phyloP scores from a whole-genome alignment of 2,113 vertebrate genomes.

The Chlorodrepanis virens region DNA sequence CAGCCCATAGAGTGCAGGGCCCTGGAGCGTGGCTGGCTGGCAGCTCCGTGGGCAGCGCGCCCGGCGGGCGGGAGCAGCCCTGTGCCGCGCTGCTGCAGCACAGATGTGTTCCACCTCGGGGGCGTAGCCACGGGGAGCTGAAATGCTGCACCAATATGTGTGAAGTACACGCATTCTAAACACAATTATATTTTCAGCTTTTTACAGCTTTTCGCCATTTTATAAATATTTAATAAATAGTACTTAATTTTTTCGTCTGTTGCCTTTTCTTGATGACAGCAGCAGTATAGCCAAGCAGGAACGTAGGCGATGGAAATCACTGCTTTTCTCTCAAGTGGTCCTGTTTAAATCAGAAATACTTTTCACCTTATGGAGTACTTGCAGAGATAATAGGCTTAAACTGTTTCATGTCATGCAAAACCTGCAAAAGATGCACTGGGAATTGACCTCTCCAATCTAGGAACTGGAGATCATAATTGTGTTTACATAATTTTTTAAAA shows the following conservation, averaged over 20 bases:
- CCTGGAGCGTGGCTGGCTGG: not conserved
- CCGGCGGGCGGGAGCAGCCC: accelerated
- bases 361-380: conserved; percentile 6
- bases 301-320: not conserved
- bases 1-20: not conserved
- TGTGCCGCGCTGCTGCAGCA: not conserved
- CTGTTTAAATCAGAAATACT: not conserved
- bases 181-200: not conserved
- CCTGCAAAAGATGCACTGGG: not conserved
- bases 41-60: not conserved
- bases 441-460: not conserved
- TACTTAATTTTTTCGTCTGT: not conserved
- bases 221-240: conserved; percentile 3
- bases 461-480: not conserved
- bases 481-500: accelerated
- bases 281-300: not conserved
- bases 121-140: not conserved
- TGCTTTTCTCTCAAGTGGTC: not conserved
- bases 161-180: not conserved
- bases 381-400: not conserved
- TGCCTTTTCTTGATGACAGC: not conserved
- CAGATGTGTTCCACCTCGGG: not conserved
- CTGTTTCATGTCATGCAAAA: not conserved
- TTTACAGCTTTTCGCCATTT: not conserved
- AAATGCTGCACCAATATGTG: not conserved